Percentiles rank a stretch among this genome's conserved stretches.
phyloP scores from a whole-genome alignment of 2,797 vertebrate species.

The Anolis apletophallus region DNA sequence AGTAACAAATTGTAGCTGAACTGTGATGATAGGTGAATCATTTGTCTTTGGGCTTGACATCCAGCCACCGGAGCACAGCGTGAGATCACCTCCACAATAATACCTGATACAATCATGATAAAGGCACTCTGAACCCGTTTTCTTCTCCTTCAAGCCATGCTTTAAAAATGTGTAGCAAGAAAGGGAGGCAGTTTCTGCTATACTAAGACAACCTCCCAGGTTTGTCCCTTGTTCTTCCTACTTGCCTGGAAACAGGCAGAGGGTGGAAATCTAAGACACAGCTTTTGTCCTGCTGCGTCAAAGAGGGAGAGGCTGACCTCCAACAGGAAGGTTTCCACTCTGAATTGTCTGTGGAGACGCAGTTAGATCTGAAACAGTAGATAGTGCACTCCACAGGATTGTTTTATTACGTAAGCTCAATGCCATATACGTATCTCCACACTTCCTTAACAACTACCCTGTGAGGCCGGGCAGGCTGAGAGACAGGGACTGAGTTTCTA shows the following conservation, averaged over 20 bases:
- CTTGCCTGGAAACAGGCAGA: neutral
- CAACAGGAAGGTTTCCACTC: neutral
- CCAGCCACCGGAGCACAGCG: neutral
- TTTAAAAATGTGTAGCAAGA: neutral
- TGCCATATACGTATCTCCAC: neutral
- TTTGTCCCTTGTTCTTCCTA: too few relatives aligned
- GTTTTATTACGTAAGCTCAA: neutral
- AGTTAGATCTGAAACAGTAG: neutral
- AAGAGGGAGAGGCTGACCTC: too few relatives aligned
- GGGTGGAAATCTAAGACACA: neutral
- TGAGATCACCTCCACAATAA: neutral
- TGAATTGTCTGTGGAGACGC: neutral
- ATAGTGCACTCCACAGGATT: neutral
- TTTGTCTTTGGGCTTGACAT: neutral
- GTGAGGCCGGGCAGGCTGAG: neutral
- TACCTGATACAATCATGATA: neutral
- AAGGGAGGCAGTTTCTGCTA: neutral
- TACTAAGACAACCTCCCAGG: neutral
- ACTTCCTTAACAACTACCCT: neutral
- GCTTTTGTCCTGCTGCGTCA: neutral
- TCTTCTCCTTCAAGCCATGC: neutral
- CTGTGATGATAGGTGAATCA: neutral
- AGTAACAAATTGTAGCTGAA: neutral
- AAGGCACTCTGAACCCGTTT: neutral
- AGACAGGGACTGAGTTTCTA: neutral